These are phyloP conservation scores for Acronicta alni DNA, from an alignment of 2,888 invertebrate genomes.

Conservation along the genomic window DNA sequence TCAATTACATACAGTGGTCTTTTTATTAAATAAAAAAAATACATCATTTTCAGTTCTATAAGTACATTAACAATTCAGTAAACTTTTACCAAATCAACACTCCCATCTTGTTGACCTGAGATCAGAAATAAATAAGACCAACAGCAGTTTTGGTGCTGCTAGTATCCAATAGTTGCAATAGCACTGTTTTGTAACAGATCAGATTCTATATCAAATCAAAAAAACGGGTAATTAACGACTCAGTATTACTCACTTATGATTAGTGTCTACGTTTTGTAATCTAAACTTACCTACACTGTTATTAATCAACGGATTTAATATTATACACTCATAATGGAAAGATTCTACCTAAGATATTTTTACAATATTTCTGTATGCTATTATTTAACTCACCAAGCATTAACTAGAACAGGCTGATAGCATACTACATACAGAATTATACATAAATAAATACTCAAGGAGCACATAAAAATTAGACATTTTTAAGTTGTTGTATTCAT, in stretches of 20 bases:
- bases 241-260: constrained; percentile 73
- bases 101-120: constrained; percentile 81
- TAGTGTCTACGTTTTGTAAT: constrained; percentile 74
- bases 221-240: constrained; percentile 59
- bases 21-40: constrained; percentile 88
- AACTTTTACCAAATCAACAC: constrained; percentile 86
- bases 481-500: constrained; percentile 51
- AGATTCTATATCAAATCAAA: constrained; percentile 23
- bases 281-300: constrained; percentile 77
- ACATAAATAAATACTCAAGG: constrained; percentile 64
- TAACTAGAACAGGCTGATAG: constrained; percentile 74
- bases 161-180: constrained; percentile 48
- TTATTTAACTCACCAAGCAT: constrained; percentile 69
- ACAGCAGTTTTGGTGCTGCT: constrained; percentile 55
- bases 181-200: constrained; percentile 42
- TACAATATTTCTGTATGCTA: constrained; percentile 72
- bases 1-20: constrained; percentile 78
- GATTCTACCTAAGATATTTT: constrained; percentile 75
- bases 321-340: constrained; percentile 82
- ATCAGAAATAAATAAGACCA: constrained; percentile 83
- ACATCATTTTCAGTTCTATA: constrained; percentile 87
- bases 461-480: constrained; percentile 44
- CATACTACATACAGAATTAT: constrained; percentile 56
- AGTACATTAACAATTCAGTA: constrained; percentile 88
- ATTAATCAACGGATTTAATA: constrained; percentile 78